Evolutionary conservation across 2,888 invertebrate genomes (phyloP), one percentile per base, ranked within the genome.

Genomic region (Kryphioiulus occultus): DNA sequence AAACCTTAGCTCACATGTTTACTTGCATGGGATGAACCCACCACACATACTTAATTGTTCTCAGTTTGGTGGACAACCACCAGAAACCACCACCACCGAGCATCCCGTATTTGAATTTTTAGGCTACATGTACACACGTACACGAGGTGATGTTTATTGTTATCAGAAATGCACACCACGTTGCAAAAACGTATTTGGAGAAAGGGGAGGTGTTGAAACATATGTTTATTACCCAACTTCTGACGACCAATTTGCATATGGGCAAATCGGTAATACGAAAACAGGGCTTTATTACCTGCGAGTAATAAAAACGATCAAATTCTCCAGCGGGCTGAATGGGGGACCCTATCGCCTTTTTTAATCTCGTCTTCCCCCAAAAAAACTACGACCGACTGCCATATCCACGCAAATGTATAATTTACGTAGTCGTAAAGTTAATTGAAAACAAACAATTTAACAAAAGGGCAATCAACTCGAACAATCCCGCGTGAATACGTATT

Each of bases 381-480:
- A 44, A 44, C 44, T 4, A 17, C 15, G 30, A 32, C 4, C 68
- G 26, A 68, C 26, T 68, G 26, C 68, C 26, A 26, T 26, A 68
- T 9, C 78, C 78, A 17, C 3, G 78, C 26, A 78, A 78, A 78
- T 15, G 30, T 78, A 32, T 32, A 78, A 78, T 78, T 78, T 78
- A 78, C 78, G 30, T 17, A 78, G 78, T 78, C 78, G 78, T 78
- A 78, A 78, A 78, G 78, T 78, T 78, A 78, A 78, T 78, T 78
- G 78, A 78, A 78, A 78, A 78, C 78, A 78, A 78, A 78, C 78
- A 78, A 78, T 78, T 78, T 78, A 78, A 26, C 26, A 78, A 78
- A 15, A 15, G 78, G 78, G 78, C 30, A 32, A 78, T 78, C 78
- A 78, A 78, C 78, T 32, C 17, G 1, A 12, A 78, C 78, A 32